These are phyloP conservation scores for Aegotheles bennettii DNA, from an alignment of 2,113 vertebrate genomes.

Conservation along the genomic window DNA sequence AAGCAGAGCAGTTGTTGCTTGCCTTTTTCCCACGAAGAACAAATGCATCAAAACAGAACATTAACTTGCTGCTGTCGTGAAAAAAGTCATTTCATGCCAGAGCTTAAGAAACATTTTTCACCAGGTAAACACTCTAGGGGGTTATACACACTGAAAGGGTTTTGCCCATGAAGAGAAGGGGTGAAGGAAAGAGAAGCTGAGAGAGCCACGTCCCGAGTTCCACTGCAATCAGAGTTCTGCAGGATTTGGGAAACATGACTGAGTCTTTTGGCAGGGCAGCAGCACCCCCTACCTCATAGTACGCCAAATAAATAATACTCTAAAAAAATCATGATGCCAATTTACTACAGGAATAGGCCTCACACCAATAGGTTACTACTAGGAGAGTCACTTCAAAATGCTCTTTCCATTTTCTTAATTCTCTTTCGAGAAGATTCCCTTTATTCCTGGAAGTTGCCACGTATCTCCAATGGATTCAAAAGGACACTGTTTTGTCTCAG, in stretches of 20 bases:
- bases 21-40: background rate
- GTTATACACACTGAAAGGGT: background rate
- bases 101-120: background rate
- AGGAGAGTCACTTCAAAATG: background rate
- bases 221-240: background rate
- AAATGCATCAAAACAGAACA: background rate
- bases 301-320: background rate
- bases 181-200: background rate
- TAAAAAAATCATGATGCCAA: rapidly evolving
- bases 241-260: background rate
- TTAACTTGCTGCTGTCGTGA: background rate
- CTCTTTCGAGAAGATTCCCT: too few species aligned
- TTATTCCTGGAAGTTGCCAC: background rate
- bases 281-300: background rate
- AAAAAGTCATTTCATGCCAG: background rate
- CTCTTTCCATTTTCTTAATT: background rate
- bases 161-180: background rate
- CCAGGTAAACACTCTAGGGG: background rate
- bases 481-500: background rate
- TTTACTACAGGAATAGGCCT: background rate
- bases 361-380: background rate
- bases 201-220: background rate
- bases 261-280: background rate
- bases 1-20: background rate
- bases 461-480: background rate